Evolutionary conservation across 1,140 invertebrate species (phyloP), one percentile per base, ranked within the genome.

Genomic region (Propsilocerus akamusi): DNA sequence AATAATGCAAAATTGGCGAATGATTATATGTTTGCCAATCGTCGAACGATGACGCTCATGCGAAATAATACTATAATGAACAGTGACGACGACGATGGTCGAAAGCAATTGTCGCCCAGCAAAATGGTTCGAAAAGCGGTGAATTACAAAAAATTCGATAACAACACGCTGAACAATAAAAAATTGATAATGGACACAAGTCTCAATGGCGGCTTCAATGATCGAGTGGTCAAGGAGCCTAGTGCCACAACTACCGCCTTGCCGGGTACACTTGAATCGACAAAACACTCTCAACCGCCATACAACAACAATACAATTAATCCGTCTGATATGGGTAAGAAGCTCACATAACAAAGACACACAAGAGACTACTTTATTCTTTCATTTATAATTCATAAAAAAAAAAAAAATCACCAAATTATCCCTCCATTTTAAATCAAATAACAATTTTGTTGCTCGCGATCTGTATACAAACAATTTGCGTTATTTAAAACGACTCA

Each of bases 51-150:
- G 3, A 11, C 26, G 28, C 37, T 46, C 23, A 51, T 51, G 5
- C 46, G 48, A 8, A 25, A 48, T 28, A 51, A 51, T 41, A 26
- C 8, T 26, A 30, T 25, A 22, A 7, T 25, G n/a, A 55, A 51
- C 17, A 49, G 22, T 20, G 50, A 30, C n/a, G 28, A 30, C 10
- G 28, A 30, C 10, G 28, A 8, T n/a, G n/a, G n/a, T n/a, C n/a
- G n/a, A 30, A 30, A 30, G 10, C 28, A 8, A 17, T 7, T 47
- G 1, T 25, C 46, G 11, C 46, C 46, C 10, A 47, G 46, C 25
- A 47, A 47, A n/a, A 23, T 47, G 46, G n/a, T 47, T 25, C 24
- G 25, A 47, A 26, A 47, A 25, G 46, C 46, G 5, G 46, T 47
- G 25, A 47, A 23, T 24, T 47, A 41, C 23, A 47, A 47, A 47